Percentiles rank a stretch among this genome's conserved stretches.
Evolutionary conservation across 2,797 vertebrate species (phyloP).

Genomic region (Enteromius viviparus): DNA sequence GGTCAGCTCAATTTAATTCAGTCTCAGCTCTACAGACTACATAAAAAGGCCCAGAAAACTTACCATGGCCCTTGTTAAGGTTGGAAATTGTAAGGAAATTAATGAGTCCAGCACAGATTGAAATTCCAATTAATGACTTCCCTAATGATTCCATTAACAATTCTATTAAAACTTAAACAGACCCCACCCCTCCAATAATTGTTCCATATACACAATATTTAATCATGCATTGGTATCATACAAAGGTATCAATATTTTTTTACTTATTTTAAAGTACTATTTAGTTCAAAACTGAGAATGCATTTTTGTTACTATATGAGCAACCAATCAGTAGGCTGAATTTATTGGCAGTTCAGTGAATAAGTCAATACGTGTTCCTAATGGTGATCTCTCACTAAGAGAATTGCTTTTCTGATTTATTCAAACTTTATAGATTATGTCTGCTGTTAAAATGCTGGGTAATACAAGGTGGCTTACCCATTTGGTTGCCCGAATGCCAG

Average conservation of each 20-base stretch:
- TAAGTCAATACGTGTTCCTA: background rate
- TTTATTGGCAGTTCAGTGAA: background rate
- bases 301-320: background rate
- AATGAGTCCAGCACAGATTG: background rate
- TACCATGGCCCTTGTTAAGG: background rate
- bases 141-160: background rate
- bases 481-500: constrained; percentile 1
- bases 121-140: background rate
- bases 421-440: background rate
- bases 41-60: background rate
- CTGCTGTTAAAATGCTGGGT: constrained; percentile 18
- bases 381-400: background rate
- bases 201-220: background rate
- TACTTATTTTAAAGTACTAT: background rate
- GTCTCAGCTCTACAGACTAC: constrained; percentile 2
- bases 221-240: background rate
- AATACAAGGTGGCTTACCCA: background rate
- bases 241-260: background rate
- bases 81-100: background rate
- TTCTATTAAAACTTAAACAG: constrained; percentile 11
- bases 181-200: background rate
- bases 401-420: background rate
- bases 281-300: background rate
- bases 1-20: constrained; percentile 29
- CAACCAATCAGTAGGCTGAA: background rate